Base-by-base conservation (phyloP, 1,140 invertebrate species). In the Scylla paramamosain region DNA sequence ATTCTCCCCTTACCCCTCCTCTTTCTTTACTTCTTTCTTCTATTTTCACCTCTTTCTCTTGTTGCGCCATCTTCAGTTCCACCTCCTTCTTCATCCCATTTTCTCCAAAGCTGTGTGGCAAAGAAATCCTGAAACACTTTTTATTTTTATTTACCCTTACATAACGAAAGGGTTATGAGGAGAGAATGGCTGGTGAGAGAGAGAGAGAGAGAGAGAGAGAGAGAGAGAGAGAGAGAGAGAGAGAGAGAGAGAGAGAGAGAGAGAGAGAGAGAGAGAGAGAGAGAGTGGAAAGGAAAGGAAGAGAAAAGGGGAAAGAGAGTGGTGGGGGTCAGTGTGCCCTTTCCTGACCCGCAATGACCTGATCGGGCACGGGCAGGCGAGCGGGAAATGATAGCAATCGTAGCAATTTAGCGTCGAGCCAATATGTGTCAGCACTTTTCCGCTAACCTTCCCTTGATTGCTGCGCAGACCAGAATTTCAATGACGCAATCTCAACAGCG, bases 371-470 rank as follows among this genome's bases (percentile, higher is more conserved):
- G 29, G 46, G 31, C 90, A 32, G 90, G 46, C 48, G 90, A 93
- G 92, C 92, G 92, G 39, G 77, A 93, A 93, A 93, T 93, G 92
- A 93, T 87, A 93, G 77, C 92, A 93, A 93, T 93, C 77, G 83
- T 86, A 93, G 92, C 92, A 87, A 93, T 93, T 93, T 93, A 93
- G 77, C 77, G 31, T 32, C 90, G 92, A 93, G 92, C 92, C 92
- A 93, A 93, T 93, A 93, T 93, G 82, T 93, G 92, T 93, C 92
- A 93, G 92, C 92, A 93, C 82, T 93, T 93, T 93, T 93, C 92
- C 92, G 82, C 92, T 93, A 93, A 93, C 92, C 92, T 93, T 87
- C 92, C 77, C 92, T 93, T 93, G 92, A 93, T 93, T 93, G 92
- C 92, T 20, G 82, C 29, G 82, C 82, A 28, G 82, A 86, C 77